A percentile compares a stretch with the other conserved stretches of the same genome.
Conservation (phyloP, 2,113 vertebrate genomes). For the Cricetomys ansorgei region DNA sequence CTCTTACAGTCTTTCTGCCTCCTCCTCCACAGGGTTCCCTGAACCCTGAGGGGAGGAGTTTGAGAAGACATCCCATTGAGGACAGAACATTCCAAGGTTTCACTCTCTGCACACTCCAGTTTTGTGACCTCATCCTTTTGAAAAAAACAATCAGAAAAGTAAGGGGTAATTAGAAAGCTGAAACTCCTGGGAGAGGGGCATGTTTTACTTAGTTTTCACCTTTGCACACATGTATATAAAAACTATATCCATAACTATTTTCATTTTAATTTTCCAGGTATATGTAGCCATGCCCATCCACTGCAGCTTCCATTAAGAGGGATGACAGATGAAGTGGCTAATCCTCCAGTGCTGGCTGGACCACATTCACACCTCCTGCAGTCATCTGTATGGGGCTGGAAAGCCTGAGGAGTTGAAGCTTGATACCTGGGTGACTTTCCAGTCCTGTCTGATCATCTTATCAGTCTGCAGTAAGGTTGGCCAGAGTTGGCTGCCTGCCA, state of each 20-base stretch:
- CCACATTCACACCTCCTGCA: background rate
- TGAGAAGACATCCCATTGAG: background rate
- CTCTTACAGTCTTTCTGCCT: background rate
- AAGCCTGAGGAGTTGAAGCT: background rate
- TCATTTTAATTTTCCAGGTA: background rate
- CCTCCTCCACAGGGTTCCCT: background rate
- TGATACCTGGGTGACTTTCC: background rate
- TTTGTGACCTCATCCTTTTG: background rate
- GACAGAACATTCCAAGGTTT: background rate
- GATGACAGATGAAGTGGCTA: background rate
- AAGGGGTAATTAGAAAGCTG: background rate
- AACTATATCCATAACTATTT: background rate
- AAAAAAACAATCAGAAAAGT: conserved; percentile 15
- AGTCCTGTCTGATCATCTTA: background rate
- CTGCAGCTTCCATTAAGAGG: background rate
- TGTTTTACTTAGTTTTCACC: background rate
- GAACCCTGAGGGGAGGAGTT: background rate
- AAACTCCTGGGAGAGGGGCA: background rate
- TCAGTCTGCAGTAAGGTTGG: background rate
- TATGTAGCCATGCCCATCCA: background rate
- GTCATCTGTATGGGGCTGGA: background rate
- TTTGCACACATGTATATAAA: background rate
- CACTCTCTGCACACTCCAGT: background rate
- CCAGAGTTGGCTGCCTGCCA: background rate
- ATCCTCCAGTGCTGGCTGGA: background rate